Evolutionary conservation across 92 coral and sea anemone genomes (phyloP).

Genomic region (Phymanthus crucifer): DNA sequence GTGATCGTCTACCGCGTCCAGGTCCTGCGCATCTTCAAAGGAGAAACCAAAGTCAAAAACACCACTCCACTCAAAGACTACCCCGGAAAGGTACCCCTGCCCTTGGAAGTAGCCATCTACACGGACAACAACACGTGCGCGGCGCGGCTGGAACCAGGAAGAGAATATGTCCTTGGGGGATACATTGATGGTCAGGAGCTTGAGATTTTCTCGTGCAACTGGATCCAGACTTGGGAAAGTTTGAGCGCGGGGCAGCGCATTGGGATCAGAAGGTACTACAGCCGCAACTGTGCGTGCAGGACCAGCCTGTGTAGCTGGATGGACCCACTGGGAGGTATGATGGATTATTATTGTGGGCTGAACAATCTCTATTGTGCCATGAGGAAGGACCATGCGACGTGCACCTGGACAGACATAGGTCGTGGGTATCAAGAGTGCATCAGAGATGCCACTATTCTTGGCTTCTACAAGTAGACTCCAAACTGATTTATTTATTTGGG

Average conservation of each 20-base stretch:
- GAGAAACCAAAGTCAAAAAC: slow-evolving; percentile 3
- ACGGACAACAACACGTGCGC: slow-evolving; percentile 49
- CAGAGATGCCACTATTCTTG: slow-evolving; percentile 14
- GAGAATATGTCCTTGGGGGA: slow-evolving; percentile 34
- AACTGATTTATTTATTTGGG: slow-evolving; percentile 20
- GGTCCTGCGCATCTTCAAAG: slow-evolving; percentile 22
- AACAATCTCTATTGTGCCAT: slow-evolving; percentile 36
- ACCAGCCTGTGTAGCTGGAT: slow-evolving; percentile 45
- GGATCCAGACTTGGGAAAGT: slow-evolving; percentile 68
- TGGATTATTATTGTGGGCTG: slow-evolving; percentile 34
- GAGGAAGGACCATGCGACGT: slow-evolving; percentile 38
- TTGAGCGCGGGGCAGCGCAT: slow-evolving; percentile 62
- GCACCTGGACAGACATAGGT: slow-evolving; percentile 34
- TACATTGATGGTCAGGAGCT: slow-evolving; percentile 32
- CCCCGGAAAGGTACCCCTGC: slow-evolving; percentile 12
- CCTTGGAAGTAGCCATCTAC: slow-evolving; percentile 23
- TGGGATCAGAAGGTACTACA: slow-evolving; percentile 68
- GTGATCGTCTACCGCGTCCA: slow-evolving; percentile 24
- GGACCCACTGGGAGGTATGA: slow-evolving; percentile 37
- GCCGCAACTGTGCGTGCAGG: slow-evolving; percentile 72
- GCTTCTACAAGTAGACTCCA: slow-evolving; percentile 8
- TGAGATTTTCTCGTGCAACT: slow-evolving; percentile 62
- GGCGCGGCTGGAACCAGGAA: slow-evolving; percentile 19
- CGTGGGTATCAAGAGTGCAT: slow-evolving; percentile 26
- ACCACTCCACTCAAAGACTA: slow-evolving; percentile 7